Evolutionary conservation across 2,113 vertebrate genomes (phyloP), one percentile per base, ranked within the genome.

Genomic region (Xenopus borealis): DNA sequence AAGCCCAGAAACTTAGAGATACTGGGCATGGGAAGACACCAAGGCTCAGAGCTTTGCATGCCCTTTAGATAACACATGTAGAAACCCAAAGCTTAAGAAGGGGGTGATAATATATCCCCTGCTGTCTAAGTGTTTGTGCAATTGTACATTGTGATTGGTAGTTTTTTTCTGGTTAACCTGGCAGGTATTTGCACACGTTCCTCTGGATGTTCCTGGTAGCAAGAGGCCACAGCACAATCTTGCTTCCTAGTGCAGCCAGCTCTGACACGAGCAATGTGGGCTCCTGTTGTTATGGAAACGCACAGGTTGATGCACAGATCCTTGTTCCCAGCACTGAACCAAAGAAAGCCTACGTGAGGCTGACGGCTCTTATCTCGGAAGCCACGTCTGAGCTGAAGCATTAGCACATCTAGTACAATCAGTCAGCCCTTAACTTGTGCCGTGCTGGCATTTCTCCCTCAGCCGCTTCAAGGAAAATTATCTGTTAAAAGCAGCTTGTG

Each of bases 311-410:
- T 63, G 71, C 44, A 70, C 52, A 45, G 67, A 70, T 63, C 69
- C 66, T 27, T 57, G 50, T 70, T 77, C 33, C 47, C 50, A 46
- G 53, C 14, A 40, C 19, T 20, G 66, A 69, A 70, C 66, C 53
- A 69, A 69, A 77, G 63, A 77, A 77, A 27, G n/a, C 66, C 20
- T 46, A 45, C 11, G 16, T 27, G 47, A 11, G 5, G 74, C n/a
- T 70, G 58, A 46, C 12, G 23, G 47, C 18, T 61, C 50, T 27
- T 64, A 76, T 63, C 59, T 44, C 18, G 13, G 33, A 61, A 61
- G 18, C 58, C 18, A 20, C 7, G 58, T 3, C 58, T 61, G 14
- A 14, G 30, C 59, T 18, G 13, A 57, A 27, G 59, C 18, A 16
- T 45, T 50, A 50, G 47, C 47, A 50, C 47, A 50, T 50, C 47